Conservation (phyloP, 1,140 invertebrate genomes). For the Thaumetopoea pityocampa region DNA sequence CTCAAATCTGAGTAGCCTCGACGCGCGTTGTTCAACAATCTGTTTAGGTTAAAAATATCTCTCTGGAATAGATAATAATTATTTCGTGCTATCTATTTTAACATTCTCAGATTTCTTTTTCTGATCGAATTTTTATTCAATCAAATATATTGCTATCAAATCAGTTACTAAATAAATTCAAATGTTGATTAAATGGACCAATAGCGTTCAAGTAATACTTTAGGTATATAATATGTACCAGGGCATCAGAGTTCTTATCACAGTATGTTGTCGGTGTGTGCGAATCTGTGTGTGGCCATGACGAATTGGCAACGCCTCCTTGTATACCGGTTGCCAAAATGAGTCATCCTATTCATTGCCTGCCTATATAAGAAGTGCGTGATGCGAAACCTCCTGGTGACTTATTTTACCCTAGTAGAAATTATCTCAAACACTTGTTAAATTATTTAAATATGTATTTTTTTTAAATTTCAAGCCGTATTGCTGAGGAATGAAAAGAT, state of each 20-base stretch:
- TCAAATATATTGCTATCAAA: background rate
- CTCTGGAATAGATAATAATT: conserved; percentile 50
- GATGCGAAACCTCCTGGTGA: no score
- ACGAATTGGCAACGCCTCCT: conserved; percentile 52
- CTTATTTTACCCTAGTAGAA: no score
- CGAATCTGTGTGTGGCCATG: conserved; percentile 32
- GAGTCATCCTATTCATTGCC: conserved; percentile 29
- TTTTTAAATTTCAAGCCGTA: no score
- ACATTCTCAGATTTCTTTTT: conserved; percentile 22
- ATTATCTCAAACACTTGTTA: no score
- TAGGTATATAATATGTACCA: conserved; percentile 41
- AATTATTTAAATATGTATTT: no score
- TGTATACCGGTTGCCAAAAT: conserved; percentile 55
- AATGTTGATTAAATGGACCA: background rate
- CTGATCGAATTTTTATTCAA: background rate
- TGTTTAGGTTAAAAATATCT: conserved; percentile 62
- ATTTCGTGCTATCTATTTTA: conserved; percentile 29
- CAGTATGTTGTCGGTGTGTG: conserved; percentile 25
- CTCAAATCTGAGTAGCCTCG: conserved; percentile 58
- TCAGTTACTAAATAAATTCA: no score
- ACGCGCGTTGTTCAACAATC: conserved; percentile 54
- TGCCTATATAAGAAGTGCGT: conserved; percentile 4
- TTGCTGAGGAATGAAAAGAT: no score
- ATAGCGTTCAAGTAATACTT: conserved; percentile 2
- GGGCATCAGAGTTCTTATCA: conserved; percentile 43